phyloP scores from a whole-genome alignment of 2,113 vertebrate species.

The Varanus salvator region DNA sequence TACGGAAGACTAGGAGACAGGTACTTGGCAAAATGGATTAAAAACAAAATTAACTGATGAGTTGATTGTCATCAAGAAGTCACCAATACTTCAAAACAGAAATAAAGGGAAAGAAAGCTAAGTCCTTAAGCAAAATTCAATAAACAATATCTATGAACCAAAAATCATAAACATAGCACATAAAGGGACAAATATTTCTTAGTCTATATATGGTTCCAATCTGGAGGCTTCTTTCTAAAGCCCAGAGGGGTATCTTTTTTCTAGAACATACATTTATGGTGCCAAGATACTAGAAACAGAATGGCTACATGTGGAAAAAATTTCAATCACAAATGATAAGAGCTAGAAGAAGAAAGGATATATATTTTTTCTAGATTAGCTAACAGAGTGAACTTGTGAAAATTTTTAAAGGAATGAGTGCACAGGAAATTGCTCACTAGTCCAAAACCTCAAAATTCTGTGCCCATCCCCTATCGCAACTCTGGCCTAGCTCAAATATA shows the following conservation, averaged over 20 bases:
- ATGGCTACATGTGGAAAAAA: neutral
- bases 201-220: neutral
- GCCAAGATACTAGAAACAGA: neutral
- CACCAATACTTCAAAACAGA: neutral
- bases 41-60: neutral
- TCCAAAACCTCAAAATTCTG: neutral
- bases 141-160: neutral
- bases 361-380: neutral
- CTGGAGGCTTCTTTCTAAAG: neutral
- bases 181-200: neutral
- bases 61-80: neutral
- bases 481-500: neutral
- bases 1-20: neutral
- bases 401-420: neutral
- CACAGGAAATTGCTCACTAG: neutral
- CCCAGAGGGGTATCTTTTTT: neutral
- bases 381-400: neutral
- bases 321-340: neutral
- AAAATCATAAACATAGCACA: neutral
- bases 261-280: neutral
- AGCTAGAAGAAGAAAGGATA: neutral
- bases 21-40: neutral
- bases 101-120: neutral
- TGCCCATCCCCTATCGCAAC: neutral
- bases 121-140: neutral